Evolutionary conservation across 2,888 invertebrate species (phyloP).

Genomic region (Boloria euphrosyne): DNA sequence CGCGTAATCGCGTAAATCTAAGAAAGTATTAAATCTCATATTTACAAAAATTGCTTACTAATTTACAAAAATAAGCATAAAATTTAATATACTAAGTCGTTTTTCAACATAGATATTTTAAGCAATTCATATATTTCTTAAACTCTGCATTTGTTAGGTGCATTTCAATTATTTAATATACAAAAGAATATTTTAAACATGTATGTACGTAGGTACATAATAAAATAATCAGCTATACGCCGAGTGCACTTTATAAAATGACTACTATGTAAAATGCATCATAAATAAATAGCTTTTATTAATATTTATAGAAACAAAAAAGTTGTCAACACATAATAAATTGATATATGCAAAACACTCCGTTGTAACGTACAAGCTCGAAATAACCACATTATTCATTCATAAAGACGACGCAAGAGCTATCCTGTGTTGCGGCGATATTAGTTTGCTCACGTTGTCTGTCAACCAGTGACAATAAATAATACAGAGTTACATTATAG

Average conservation of each 20-base stretch:
- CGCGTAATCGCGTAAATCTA: too few relatives aligned
- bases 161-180: too few relatives aligned
- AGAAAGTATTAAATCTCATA: too few relatives aligned
- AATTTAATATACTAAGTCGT: too few relatives aligned
- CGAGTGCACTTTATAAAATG: conserved; percentile 21
- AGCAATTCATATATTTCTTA: too few relatives aligned
- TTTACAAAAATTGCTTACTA: too few relatives aligned
- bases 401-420: conserved; percentile 45
- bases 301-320: conserved; percentile 33
- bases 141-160: too few relatives aligned
- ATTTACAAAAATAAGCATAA: too few relatives aligned
- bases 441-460: conserved; percentile 39
- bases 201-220: too few relatives aligned
- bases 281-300: conserved; percentile 25
- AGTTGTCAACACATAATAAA: conserved; percentile 35
- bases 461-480: conserved; percentile 34
- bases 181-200: too few relatives aligned
- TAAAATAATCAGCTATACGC: neutral
- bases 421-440: conserved; percentile 41
- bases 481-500: conserved; percentile 18
- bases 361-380: conserved; percentile 43
- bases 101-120: too few relatives aligned
- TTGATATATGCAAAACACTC: conserved; percentile 42
- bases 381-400: conserved; percentile 52
- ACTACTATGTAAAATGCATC: conserved; percentile 26